Evolutionary conservation across 2,113 vertebrate genomes (phyloP), one percentile per base, ranked within the genome.

Genomic region (Himantopus leucocephalus): DNA sequence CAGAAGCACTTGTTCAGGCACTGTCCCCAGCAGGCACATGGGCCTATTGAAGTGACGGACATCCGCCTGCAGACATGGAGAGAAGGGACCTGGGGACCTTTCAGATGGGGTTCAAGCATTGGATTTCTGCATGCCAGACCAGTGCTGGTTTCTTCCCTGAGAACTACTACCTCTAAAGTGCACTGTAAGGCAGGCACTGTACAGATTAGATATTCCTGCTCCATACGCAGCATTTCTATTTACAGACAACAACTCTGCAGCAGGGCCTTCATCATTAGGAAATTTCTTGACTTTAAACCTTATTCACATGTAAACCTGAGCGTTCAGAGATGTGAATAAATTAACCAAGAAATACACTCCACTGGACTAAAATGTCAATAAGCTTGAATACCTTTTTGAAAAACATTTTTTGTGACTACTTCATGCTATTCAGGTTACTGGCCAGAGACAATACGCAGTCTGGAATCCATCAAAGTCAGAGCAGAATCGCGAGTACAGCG

Each of bases 401-500:
- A 45, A 59, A 5, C 8, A 23, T 5, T 35, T 32, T 58, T 63
- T 73, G 73, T 66, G 13, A 55, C 8, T 62, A 6, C 10, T 55
- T 48, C 72, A 80, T 35, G 13, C 55, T 74, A 14, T 50, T 78
- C 48, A 59, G 88, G 29, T 53, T 60, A 73, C 12, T 48, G 37
- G 27, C 12, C 37, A 43, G 39, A 53, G 43, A 50, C 41, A 53
- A 59, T 7, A 34, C 5, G 9, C 4, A 11, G 64, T 18, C 41
- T 81, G 75, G 76, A 63, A 86, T 32, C 27, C 76, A 72, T 29
- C 60, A 7, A 41, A 66, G n/a, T 26, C 72, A 71, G 68, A 70
- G 64, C 47, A 64, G 71, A 47, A 21, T 24, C 8, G 3, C 0
- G 1, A 66, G 34, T 16, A 8, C 0, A 32, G 24, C 5, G 1